These are phyloP conservation scores for Bombus soroeensis DNA, from an alignment of 1,140 invertebrate species.

Conservation along the genomic window DNA sequence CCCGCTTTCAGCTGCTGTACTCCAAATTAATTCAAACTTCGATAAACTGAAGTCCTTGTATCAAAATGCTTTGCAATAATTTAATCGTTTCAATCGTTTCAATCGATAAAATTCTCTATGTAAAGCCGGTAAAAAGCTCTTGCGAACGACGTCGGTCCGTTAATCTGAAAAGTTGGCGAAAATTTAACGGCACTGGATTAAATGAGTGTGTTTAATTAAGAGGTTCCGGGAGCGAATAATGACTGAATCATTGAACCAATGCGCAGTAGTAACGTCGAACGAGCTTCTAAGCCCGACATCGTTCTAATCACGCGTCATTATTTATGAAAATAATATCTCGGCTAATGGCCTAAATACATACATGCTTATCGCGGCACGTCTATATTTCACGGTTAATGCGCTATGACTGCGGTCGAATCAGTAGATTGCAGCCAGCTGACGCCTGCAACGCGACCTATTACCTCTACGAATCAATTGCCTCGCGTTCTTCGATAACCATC, in stretches of 20 bases:
- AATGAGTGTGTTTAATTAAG: neutral
- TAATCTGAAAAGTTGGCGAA: neutral
- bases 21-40: neutral
- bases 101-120: neutral
- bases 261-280: too few relatives aligned
- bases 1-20: neutral
- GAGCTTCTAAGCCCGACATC: too few relatives aligned
- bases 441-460: slow-evolving; percentile 1
- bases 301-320: neutral
- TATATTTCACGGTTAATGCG: slow-evolving; percentile 26
- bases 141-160: neutral
- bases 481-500: slow-evolving; percentile 3
- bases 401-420: slow-evolving; percentile 8
- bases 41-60: neutral
- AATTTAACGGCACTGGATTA: neutral
- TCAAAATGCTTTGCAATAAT: neutral
- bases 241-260: neutral
- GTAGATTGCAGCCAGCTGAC: slow-evolving; percentile 21
- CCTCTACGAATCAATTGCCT: neutral
- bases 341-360: neutral
- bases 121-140: neutral
- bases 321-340: slow-evolving; percentile 25
- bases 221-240: too few relatives aligned
- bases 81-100: neutral
- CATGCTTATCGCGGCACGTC: neutral